phyloP scores from a whole-genome alignment of 2,797 vertebrate genomes.

The Syncerus caffer region DNA sequence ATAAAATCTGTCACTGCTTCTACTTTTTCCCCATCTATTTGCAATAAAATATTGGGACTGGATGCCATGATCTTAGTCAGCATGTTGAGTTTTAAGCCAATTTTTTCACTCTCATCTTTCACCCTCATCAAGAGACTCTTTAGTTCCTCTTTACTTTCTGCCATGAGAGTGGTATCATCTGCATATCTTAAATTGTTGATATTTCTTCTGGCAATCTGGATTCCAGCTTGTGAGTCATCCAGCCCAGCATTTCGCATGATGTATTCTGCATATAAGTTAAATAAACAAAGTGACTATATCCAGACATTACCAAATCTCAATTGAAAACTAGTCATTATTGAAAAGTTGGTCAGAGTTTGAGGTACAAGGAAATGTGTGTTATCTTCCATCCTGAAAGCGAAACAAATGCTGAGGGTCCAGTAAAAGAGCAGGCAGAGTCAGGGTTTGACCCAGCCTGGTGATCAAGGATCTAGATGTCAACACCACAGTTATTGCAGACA shows the following conservation, averaged over 20 bases:
- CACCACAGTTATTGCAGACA: neutral
- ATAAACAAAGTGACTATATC: neutral
- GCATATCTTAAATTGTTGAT: neutral
- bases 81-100: neutral
- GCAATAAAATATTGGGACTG: neutral
- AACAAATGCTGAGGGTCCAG: neutral
- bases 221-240: neutral
- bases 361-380: neutral
- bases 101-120: neutral
- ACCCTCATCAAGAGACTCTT: neutral
- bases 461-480: neutral
- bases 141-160: neutral
- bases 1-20: neutral
- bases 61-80: neutral
- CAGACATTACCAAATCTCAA: neutral
- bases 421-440: neutral
- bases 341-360: slow-evolving; percentile 21
- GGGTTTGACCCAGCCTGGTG: neutral
- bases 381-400: neutral
- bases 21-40: neutral
- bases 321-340: slow-evolving; percentile 20
- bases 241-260: neutral
- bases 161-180: neutral
- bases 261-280: neutral
- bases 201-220: neutral